Percentiles rank a stretch among this genome's conserved stretches.
These are phyloP conservation scores for Helarctos malayanus DNA, from an alignment of 2,797 vertebrate species.

Conservation along the genomic window DNA sequence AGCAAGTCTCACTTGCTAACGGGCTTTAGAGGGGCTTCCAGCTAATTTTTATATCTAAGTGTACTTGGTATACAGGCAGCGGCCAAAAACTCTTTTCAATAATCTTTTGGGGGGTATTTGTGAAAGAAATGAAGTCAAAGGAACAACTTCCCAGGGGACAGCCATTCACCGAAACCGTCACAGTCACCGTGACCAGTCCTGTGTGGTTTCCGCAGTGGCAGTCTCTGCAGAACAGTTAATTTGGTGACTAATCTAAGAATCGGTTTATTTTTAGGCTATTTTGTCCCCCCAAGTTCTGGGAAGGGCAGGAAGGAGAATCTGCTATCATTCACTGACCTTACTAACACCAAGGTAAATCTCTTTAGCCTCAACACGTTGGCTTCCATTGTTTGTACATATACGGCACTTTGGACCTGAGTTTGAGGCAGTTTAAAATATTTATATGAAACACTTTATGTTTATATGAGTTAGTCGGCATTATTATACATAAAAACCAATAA, in stretches of 20 bases:
- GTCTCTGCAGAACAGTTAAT: conserved; percentile 20
- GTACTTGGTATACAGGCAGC: background rate
- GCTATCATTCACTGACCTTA: background rate
- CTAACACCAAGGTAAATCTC: background rate
- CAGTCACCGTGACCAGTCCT: background rate
- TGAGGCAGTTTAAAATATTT: conserved; percentile 38
- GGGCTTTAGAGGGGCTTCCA: background rate
- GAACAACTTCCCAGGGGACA: background rate
- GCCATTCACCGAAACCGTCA: background rate
- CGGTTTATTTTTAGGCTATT: conserved; percentile 26
- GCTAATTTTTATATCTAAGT: background rate
- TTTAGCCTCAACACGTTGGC: background rate
- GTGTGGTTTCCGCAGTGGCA: background rate
- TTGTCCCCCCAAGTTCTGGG: background rate
- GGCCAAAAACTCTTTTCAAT: background rate
- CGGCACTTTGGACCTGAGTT: background rate
- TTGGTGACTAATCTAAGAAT: conserved; percentile 45
- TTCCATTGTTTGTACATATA: conserved; percentile 5
- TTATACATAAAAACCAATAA: conserved; percentile 4
- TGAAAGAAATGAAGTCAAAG: conserved; percentile 23
- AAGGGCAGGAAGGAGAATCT: background rate
- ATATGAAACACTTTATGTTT: conserved; percentile 48
- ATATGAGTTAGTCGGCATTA: background rate
- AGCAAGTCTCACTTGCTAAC: background rate
- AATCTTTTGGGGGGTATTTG: conserved; percentile 5